Conservation (phyloP, 2,113 vertebrate species). For the Nycticorax nycticorax region DNA sequence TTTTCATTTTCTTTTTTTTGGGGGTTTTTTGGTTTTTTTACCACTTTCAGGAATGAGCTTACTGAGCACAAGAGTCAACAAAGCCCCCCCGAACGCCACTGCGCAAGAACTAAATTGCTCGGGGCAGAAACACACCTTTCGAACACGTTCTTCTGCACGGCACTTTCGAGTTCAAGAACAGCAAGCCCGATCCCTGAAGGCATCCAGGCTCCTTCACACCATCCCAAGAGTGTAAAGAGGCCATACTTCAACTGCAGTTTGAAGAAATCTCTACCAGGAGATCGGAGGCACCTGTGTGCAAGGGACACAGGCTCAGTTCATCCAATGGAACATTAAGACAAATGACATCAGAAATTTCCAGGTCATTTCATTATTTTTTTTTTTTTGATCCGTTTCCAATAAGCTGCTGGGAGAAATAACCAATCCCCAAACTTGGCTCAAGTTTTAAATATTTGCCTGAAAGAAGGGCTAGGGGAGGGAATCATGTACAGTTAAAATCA, state of each 20-base stretch:
- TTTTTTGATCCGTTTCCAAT: conserved; percentile 24
- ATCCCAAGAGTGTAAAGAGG: neutral
- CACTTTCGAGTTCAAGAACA: neutral
- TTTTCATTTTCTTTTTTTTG: neutral
- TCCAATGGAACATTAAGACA: neutral
- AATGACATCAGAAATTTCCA: conserved; percentile 18
- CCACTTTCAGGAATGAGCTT: neutral
- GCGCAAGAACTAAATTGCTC: neutral
- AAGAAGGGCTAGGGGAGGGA: conserved; percentile 16
- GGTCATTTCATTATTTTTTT: conserved; percentile 1
- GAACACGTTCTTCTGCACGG: neutral
- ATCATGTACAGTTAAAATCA: conserved; percentile 57
- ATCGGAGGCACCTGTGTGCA: neutral
- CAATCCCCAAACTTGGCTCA: conserved; percentile 33
- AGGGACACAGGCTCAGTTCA: neutral
- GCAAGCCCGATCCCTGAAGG: neutral
- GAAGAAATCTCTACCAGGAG: neutral
- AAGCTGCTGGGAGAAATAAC: conserved; percentile 25
- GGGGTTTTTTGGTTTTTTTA: neutral
- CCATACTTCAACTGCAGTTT: neutral
- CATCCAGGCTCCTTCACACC: neutral
- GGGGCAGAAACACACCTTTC: neutral
- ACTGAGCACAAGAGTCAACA: neutral
- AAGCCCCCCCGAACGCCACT: neutral
- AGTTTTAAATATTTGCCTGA: conserved; percentile 39